Evolutionary conservation across 2,113 vertebrate species (phyloP).

Genomic region (Zingel zingel): DNA sequence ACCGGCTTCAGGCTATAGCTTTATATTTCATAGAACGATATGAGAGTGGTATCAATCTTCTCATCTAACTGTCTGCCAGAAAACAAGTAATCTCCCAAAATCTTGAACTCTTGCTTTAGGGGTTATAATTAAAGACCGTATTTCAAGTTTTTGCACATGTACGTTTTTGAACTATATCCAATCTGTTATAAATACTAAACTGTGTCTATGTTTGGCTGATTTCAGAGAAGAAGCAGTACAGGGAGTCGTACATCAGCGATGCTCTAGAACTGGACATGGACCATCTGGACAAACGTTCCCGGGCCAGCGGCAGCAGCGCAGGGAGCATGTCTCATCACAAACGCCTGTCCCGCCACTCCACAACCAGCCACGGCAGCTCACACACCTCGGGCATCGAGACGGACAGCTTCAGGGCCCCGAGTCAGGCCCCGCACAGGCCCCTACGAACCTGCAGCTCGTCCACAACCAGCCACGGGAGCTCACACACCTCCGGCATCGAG

Average conservation of each 20-base stretch:
- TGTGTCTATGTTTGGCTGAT: background rate
- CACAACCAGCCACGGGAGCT: slow-evolving; percentile 95
- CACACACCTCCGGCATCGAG: slow-evolving; percentile 95
- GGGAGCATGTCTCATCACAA: slow-evolving; percentile 92
- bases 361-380: slow-evolving; percentile 94
- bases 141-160: background rate
- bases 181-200: background rate
- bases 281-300: slow-evolving; percentile 93
- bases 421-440: slow-evolving; percentile 85
- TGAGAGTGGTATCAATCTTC: background rate
- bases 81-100: background rate
- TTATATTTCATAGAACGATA: background rate
- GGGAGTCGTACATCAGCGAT: slow-evolving; percentile 98
- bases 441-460: slow-evolving; percentile 95
- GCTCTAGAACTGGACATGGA: slow-evolving; percentile 97
- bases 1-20: background rate
- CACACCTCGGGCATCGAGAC: slow-evolving; percentile 97
- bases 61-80: background rate
- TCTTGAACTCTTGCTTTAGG: background rate
- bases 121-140: background rate
- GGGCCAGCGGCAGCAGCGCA: slow-evolving; percentile 94
- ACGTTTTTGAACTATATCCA: background rate
- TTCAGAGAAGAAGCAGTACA: slow-evolving; percentile 97
- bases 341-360: slow-evolving; percentile 93
- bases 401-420: slow-evolving; percentile 85